A percentile compares a stretch with the other conserved stretches of the same genome.
Evolutionary conservation across 2,888 invertebrate species (phyloP).

Genomic region (Coecobrya sp.): DNA sequence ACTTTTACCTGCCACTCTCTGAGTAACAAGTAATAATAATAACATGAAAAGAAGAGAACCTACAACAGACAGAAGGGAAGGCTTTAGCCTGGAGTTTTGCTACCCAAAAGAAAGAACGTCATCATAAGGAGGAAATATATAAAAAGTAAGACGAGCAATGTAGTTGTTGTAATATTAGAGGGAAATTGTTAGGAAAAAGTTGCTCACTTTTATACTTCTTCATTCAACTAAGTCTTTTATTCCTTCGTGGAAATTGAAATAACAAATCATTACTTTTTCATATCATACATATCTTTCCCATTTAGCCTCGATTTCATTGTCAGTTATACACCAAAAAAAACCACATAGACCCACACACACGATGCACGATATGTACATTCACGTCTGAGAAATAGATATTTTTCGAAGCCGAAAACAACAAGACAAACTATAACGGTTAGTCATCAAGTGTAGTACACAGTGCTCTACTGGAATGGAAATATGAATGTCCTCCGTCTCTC

Average conservation of each 20-base stretch:
- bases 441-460: not conserved
- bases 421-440: constrained; percentile 5
- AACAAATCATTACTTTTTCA: constrained; percentile 80
- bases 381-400: not conserved
- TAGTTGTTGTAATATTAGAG: not conserved
- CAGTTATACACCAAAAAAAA: constrained; percentile 15
- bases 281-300: constrained; percentile 68
- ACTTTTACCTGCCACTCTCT: constrained; percentile 71
- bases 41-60: constrained; percentile 43
- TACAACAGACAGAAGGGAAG: constrained; percentile 11
- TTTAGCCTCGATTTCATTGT: constrained; percentile 65
- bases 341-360: constrained; percentile 1
- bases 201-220: constrained; percentile 67
- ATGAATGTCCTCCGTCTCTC: constrained; percentile 26
- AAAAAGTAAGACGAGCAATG: constrained; percentile 22
- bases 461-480: not conserved
- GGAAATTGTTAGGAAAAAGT: constrained; percentile 72
- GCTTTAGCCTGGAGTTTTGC: not conserved
- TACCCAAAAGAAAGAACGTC: constrained; percentile 12
- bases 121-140: not conserved
- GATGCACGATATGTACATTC: not conserved
- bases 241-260: constrained; percentile 75
- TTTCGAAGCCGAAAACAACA: constrained; percentile 12
- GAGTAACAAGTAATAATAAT: constrained; percentile 78
- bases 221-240: constrained; percentile 58